Base-by-base conservation (phyloP, 92 coral and sea anemone species). In the Plumapathes pennacea region DNA sequence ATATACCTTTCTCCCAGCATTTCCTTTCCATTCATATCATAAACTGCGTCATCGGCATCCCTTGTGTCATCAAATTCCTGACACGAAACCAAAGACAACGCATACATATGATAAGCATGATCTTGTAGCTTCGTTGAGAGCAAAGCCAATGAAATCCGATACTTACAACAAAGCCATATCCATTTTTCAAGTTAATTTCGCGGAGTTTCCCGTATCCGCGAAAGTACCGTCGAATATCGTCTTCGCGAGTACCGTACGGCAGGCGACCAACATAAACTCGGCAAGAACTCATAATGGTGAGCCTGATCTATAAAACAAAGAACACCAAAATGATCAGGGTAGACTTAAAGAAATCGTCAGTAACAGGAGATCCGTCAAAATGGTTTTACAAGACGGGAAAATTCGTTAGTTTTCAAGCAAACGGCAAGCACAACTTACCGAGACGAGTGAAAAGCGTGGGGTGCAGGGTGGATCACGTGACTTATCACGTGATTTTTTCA, bases 91-190 rank as follows among this genome's bases (percentile, higher is more conserved):
- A 63, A 20, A 63, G 2, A 18, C 28, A 12, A 20, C 21, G 15
- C 5, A 12, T 29, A 7, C 22, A 20, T 17, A 11, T 14, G 30
- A 43, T 7, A 7, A n/a, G 11, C 20, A 22, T 25, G 29, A 26
- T 10, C 20, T 39, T 21, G 1, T 11, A 39, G 13, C 4, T 25
- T 9, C 25, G 3, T 21, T 25, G 10, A 20, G 0, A 3, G 11
- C 2, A 19, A 4, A 1, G n/a, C n/a, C n/a, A n/a, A n/a, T n/a
- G n/a, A n/a, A n/a, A n/a, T n/a, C n/a, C n/a, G n/a, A n/a, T 34
- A n/a, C 90, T 49, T 63, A 90, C 97, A 78, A 88, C 96, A 88
- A 92, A 92, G 25, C 98, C 98, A 74, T 87, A 92, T 50, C 98
- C 98, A 64, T 92, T 86, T 81, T 92, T 92, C 60, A 92, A 65